Base-by-base conservation (phyloP, 2,797 vertebrate species). In the Sebastes jordani region DNA sequence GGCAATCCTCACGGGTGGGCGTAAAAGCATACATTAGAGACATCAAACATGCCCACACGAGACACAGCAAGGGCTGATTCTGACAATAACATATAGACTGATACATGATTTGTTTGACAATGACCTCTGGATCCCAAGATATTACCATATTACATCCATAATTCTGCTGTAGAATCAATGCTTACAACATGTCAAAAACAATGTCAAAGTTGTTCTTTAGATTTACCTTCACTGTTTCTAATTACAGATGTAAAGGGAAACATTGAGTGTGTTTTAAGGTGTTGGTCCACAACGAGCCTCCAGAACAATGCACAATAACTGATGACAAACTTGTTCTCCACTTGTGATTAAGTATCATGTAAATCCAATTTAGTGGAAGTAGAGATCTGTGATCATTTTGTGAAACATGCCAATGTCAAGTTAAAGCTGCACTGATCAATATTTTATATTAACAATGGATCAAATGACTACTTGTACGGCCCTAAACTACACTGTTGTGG, bases 21-120 rank as follows among this genome's bases (percentile, higher is more conserved):
- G 79, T 84, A 75, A 82, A 78, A 89, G 83, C 86, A 78, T 87
- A 80, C 81, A 90, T 92, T 92, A 88, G 76, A 71, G 64, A 62
- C 80, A 81, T 90, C 80, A 87, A 78, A 86, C 68, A 78, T 88
- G 29, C 82, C 79, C 86, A 89, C 90, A 22, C 67, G 2, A 66
- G 75, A 80, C 49, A n/a, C 60, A 72, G 74, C 46, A 7, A 81
- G 67, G 52, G 84, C 85, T 76, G 88, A 91, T 88, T 76, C 76
- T 6, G 66, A 91, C 80, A 71, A 82, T 69, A 77, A 62, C 61
- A 71, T 61, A 76, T 42, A 79, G 73, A 49, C 22, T 7, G 68
- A 78, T 86, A 34, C 65, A 74, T 82, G 42, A 80, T 83, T 67
- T 76, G 77, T 63, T 56, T 52, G 62, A 55, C 62, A 34, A 20